Evolutionary conservation across 2,113 vertebrate genomes (phyloP).

Genomic region (Mormyrus lacerda): DNA sequence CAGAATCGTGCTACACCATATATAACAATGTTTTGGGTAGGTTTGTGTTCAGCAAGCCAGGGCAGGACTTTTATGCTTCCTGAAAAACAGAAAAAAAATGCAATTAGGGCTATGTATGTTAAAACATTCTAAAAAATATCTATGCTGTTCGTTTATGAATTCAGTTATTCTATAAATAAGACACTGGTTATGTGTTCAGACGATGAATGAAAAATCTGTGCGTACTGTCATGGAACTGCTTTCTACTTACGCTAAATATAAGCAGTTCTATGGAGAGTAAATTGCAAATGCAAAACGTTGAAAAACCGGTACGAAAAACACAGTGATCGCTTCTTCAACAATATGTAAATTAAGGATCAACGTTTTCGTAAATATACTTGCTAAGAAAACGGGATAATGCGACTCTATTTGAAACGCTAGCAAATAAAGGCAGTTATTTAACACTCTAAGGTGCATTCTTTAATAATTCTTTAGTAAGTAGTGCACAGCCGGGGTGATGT

Average conservation of each 20-base stretch:
- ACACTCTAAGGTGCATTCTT: not conserved
- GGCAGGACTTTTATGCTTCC: not conserved
- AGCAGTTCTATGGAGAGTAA: not conserved
- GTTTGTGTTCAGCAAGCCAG: not conserved
- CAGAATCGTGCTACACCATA: not conserved
- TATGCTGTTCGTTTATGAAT: not conserved
- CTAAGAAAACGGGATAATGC: not conserved
- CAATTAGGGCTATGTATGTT: not conserved
- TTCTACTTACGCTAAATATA: not conserved
- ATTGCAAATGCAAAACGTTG: not conserved
- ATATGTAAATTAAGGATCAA: not conserved
- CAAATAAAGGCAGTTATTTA: not conserved
- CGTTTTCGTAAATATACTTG: not conserved
- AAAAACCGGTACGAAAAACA: not conserved
- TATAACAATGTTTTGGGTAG: not conserved
- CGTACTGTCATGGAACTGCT: not conserved
- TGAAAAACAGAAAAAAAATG: constrained; percentile 4
- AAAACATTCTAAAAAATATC: not conserved
- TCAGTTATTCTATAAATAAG: not conserved
- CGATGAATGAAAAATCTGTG: not conserved
- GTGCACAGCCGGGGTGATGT: not conserved
- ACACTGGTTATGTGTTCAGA: not conserved
- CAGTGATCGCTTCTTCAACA: not conserved
- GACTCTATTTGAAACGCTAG: not conserved
- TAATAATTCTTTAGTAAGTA: not conserved